Evolutionary conservation across 2,113 vertebrate genomes (phyloP).

Genomic region (Ictalurus punctatus): DNA sequence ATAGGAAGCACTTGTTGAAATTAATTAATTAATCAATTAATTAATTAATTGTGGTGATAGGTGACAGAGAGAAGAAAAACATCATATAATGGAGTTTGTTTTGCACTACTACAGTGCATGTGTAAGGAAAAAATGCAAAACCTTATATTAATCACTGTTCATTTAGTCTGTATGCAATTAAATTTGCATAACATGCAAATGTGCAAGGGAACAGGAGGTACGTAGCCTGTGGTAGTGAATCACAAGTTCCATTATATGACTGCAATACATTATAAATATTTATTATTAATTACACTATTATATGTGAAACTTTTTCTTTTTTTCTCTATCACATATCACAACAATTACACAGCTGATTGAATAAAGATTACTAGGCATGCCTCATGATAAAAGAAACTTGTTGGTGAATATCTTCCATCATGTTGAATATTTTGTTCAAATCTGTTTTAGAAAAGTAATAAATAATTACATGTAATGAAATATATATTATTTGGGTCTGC

Average conservation of each 20-base stretch:
- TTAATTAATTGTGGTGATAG: neutral
- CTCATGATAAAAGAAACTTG: neutral
- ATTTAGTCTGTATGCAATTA: neutral
- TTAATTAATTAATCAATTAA: neutral
- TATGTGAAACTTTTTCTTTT: neutral
- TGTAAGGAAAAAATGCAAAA: neutral
- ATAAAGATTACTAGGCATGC: too few species aligned
- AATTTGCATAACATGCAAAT: constrained; percentile 1
- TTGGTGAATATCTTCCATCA: neutral
- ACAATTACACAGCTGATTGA: neutral
- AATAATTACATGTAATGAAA: neutral
- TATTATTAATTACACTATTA: neutral
- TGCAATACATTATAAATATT: constrained; percentile 1
- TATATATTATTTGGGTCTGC: neutral
- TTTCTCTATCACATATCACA: neutral
- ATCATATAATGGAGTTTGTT: neutral
- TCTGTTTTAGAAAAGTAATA: neutral
- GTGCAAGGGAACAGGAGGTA: neutral
- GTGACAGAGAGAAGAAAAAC: neutral
- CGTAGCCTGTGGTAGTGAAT: neutral
- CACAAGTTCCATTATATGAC: neutral
- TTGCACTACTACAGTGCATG: neutral
- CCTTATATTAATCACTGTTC: neutral
- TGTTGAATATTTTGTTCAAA: neutral
- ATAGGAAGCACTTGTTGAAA: neutral